These are phyloP conservation scores for Mormyrus lacerda DNA, from an alignment of 2,113 vertebrate species.

Conservation along the genomic window DNA sequence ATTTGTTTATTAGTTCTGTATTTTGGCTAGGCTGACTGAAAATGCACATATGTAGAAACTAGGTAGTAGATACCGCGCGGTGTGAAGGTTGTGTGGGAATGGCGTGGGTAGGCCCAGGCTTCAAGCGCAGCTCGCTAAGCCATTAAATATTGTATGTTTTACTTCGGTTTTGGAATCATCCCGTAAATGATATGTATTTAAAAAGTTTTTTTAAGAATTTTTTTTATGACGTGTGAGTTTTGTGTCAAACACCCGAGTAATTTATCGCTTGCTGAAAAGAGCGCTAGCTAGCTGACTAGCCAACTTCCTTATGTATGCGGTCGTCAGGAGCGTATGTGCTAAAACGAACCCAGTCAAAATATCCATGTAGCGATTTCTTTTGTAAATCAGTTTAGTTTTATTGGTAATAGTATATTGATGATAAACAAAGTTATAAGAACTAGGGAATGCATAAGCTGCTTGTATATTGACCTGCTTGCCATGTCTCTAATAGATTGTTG, in stretches of 20 bases:
- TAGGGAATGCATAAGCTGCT: not conserved
- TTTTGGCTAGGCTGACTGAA: not conserved
- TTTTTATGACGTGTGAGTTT: not conserved
- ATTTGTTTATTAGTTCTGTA: not conserved
- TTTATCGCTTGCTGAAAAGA: not conserved
- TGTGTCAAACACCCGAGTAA: not conserved
- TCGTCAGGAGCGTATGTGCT: not conserved
- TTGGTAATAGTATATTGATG: not conserved
- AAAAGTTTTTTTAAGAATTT: not conserved
- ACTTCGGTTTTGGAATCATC: not conserved
- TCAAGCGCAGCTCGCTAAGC: not conserved
- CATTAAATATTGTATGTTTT: not conserved
- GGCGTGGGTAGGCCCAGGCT: slow-evolving; percentile 5
- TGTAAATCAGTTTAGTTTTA: not conserved
- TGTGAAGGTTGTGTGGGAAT: not conserved
- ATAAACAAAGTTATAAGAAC: not conserved
- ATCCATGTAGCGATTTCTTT: not conserved
- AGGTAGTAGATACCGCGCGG: not conserved
- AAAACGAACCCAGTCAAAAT: not conserved
- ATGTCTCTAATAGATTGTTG: not conserved
- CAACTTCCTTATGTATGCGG: not conserved
- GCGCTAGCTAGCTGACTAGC: not conserved
- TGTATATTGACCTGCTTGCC: not conserved
- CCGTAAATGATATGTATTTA: not conserved
- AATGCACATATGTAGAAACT: not conserved